Conservation (phyloP, 2,113 vertebrate genomes). For the Haemorhous mexicanus region DNA sequence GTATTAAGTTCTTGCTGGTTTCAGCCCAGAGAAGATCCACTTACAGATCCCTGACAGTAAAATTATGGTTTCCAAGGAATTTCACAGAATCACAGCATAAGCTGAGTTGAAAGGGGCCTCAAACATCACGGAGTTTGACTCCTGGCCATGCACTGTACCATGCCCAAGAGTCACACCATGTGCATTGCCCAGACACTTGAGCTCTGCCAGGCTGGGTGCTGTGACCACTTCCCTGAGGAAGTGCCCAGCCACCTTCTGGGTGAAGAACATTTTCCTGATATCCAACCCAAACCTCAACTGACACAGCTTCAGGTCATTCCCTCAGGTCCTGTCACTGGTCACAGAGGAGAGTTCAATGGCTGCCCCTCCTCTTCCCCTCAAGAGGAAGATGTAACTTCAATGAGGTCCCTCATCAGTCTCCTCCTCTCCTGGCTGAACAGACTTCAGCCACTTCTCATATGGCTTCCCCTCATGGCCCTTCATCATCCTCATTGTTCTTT, state of each 20-base stretch:
- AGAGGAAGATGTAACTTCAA: fast-evolving
- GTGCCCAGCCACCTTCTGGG: fast-evolving
- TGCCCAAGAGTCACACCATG: neutral
- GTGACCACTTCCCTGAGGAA: neutral
- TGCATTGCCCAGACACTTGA: neutral
- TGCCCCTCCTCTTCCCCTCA: neutral
- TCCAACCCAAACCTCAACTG: neutral
- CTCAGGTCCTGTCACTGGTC: fast-evolving
- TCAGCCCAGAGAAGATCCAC: neutral
- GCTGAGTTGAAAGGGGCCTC: neutral
- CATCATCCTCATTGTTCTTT: fast-evolving
- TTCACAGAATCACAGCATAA: neutral
- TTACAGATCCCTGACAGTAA: neutral
- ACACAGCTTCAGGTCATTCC: neutral
- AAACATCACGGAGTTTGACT: neutral
- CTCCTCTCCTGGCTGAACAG: neutral
- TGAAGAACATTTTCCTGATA: neutral
- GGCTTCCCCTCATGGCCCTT: neutral
- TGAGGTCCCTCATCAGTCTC: neutral
- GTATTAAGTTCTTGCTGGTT: neutral
- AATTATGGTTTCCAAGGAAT: neutral
- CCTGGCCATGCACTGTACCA: neutral
- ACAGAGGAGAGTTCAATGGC: neutral
- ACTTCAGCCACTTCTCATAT: fast-evolving
- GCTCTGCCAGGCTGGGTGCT: neutral